Evolutionary conservation across 2,797 vertebrate genomes (phyloP).

Genomic region (Trematomus bernacchii): DNA sequence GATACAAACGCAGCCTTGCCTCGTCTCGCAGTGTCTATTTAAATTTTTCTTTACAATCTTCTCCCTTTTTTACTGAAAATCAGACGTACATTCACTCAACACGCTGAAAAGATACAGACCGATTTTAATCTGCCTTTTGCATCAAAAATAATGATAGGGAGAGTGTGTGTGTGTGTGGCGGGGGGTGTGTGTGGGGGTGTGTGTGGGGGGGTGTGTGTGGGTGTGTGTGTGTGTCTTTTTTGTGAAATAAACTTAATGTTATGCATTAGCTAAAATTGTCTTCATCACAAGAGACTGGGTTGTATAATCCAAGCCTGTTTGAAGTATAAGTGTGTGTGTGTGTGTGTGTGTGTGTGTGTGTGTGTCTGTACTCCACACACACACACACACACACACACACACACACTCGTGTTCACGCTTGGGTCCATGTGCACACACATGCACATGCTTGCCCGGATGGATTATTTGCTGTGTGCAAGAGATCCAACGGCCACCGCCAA

Average conservation of each 20-base stretch:
- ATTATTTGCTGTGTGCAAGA: conserved; percentile 63
- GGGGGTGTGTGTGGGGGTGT: not conserved
- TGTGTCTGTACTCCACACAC: conserved; percentile 8
- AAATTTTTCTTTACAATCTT: conserved; percentile 59
- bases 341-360: conserved; percentile 17
- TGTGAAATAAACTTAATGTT: conserved; percentile 57
- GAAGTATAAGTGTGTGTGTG: conserved; percentile 38
- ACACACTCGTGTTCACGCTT: conserved; percentile 5
- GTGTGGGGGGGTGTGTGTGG: conserved; percentile 9
- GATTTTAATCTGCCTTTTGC: conserved; percentile 41
- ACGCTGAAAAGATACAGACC: conserved; percentile 31
- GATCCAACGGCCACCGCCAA: conserved; percentile 61
- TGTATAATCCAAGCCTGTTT: conserved; percentile 59
- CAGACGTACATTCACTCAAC: conserved; percentile 60
- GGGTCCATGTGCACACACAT: conserved; percentile 17
- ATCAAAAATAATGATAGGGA: conserved; percentile 39
- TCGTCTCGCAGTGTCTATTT: conserved; percentile 41
- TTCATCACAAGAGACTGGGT: conserved; percentile 55
- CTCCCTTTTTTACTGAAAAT: conserved; percentile 59
- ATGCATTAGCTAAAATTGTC: conserved; percentile 59
- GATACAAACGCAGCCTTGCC: conserved; percentile 61
- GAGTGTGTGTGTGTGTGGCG: conserved; percentile 25
- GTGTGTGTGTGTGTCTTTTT: not conserved
- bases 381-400: not conserved
- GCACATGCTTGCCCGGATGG: conserved; percentile 31